phyloP scores from a whole-genome alignment of 2,888 invertebrate genomes.

The Melanargia galathea region DNA sequence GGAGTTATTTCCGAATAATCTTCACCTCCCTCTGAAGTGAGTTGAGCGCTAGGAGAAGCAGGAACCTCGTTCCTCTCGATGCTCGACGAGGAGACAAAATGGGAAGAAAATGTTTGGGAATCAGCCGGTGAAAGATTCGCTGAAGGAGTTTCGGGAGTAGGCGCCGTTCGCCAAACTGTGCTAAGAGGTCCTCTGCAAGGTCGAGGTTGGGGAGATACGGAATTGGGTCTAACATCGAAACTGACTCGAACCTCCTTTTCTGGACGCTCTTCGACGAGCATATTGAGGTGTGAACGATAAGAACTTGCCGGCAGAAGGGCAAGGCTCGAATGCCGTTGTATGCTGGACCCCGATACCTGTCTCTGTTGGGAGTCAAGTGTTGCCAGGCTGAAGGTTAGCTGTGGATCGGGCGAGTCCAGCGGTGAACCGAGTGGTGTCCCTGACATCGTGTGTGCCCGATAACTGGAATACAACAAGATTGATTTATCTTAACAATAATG shows the following conservation, averaged over 20 bases:
- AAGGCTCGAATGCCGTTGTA: constrained; percentile 74
- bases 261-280: constrained; percentile 74
- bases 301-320: constrained; percentile 77
- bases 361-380: constrained; percentile 83
- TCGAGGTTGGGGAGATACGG: constrained; percentile 63
- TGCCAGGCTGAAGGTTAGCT: constrained; percentile 84
- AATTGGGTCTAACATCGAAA: constrained; percentile 68
- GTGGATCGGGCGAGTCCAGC: constrained; percentile 90
- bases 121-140: constrained; percentile 84
- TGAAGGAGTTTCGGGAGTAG: constrained; percentile 86
- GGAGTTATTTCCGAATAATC: constrained; percentile 72
- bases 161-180: constrained; percentile 73
- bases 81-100: constrained; percentile 81
- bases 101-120: constrained; percentile 84
- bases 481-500: background rate
- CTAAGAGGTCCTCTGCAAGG: constrained; percentile 73
- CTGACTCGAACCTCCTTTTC: constrained; percentile 77
- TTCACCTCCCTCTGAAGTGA: constrained; percentile 81
- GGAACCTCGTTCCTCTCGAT: constrained; percentile 73
- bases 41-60: constrained; percentile 81
- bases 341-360: constrained; percentile 83
- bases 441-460: constrained; percentile 90
- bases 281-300: constrained; percentile 75
- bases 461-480: constrained; percentile 79
- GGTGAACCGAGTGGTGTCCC: constrained; percentile 91